phyloP scores from a whole-genome alignment of 2,797 vertebrate genomes.

The Spinibarbus caldwelli region DNA sequence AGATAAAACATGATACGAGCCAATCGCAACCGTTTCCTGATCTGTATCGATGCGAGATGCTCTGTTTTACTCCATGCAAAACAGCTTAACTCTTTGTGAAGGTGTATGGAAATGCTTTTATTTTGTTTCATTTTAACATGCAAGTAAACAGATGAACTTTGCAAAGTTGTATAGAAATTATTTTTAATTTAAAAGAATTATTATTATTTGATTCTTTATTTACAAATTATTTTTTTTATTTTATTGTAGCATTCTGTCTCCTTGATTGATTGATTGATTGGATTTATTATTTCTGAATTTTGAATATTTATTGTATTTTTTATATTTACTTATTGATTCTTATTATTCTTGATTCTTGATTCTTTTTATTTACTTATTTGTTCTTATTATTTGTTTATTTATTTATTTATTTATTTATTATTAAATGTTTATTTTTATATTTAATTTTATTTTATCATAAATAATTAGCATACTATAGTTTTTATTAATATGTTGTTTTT shows the following conservation, averaged over 20 bases:
- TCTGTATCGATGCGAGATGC: background rate
- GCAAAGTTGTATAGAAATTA: background rate
- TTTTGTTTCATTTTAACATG: background rate
- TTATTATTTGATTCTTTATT: background rate
- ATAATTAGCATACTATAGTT: no score
- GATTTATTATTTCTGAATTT: background rate
- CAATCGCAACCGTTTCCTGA: background rate
- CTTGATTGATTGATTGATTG: no score
- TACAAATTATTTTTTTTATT: background rate
- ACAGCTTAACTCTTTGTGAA: no score
- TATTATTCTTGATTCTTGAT: background rate
- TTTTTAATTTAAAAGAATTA: background rate
- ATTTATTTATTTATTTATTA: background rate
- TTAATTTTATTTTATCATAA: no score
- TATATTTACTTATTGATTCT: background rate
- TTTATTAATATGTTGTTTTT: no score
- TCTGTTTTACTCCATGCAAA: background rate
- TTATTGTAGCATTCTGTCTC: background rate
- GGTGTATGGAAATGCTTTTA: background rate
- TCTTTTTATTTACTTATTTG: background rate
- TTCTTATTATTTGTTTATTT: background rate
- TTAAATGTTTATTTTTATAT: no score
- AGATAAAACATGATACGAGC: background rate
- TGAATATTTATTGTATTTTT: background rate
- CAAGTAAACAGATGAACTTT: background rate